Evolutionary conservation across 2,113 vertebrate genomes (phyloP).

Genomic region (Cichladusa arquata): DNA sequence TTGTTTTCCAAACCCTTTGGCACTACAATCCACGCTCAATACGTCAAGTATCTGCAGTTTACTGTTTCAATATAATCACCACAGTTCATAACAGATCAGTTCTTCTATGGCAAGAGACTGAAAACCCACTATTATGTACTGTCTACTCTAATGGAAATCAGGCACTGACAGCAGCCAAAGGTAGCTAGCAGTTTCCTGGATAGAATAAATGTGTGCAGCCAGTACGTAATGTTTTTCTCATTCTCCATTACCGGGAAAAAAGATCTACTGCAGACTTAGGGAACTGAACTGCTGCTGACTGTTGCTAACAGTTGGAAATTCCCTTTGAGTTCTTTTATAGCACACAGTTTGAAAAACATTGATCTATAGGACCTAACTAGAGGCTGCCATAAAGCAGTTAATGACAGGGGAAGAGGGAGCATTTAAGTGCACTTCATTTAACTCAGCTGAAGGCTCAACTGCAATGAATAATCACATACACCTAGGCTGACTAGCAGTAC

Average conservation of each 20-base stretch:
- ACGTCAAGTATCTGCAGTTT: not conserved
- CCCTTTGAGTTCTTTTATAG: constrained; percentile 17
- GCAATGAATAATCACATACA: constrained; percentile 20
- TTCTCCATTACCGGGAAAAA: not conserved
- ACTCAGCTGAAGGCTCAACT: not conserved
- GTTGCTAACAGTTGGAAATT: constrained; percentile 2
- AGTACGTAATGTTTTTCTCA: not conserved
- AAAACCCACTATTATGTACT: not conserved
- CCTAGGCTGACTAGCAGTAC: not conserved
- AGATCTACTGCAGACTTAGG: not conserved
- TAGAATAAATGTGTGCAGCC: not conserved
- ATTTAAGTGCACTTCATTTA: constrained; percentile 36
- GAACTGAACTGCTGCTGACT: constrained; percentile 19
- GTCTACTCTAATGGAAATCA: not conserved
- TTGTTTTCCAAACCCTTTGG: not conserved
- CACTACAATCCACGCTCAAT: not conserved
- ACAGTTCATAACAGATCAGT: not conserved
- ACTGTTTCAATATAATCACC: not conserved
- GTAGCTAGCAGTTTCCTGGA: not conserved
- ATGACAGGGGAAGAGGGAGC: constrained; percentile 10
- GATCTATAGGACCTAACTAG: constrained; percentile 6
- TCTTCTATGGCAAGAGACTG: not conserved
- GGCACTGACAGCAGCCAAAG: not conserved
- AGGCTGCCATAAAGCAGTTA: not conserved
- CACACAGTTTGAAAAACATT: constrained; percentile 10